Conservation (phyloP, 2,888 invertebrate species). For the Podabrus alpinus region DNA sequence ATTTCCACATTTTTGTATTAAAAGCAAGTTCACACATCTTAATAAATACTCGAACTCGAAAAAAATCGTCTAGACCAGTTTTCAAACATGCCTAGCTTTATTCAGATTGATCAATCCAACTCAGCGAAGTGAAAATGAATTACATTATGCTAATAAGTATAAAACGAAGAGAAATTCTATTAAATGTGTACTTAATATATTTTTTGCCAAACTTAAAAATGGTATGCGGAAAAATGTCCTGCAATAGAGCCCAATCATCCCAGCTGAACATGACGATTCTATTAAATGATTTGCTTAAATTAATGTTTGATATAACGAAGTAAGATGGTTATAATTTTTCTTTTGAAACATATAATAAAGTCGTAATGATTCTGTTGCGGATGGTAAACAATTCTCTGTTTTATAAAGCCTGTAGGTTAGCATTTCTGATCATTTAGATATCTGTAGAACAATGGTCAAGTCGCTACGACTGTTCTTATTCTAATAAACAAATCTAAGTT, state of each 20-base stretch:
- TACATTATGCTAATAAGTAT: neutral
- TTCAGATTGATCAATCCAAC: neutral
- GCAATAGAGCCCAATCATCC: neutral
- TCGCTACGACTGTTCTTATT: constrained; percentile 33
- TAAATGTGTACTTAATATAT: no score
- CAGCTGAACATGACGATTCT: neutral
- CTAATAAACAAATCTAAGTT: constrained; percentile 32
- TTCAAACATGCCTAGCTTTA: neutral
- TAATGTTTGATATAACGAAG: neutral
- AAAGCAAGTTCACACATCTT: neutral
- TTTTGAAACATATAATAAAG: constrained; percentile 28
- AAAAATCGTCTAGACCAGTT: neutral
- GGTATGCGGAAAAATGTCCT: neutral
- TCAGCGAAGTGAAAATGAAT: neutral
- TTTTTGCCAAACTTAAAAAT: no score
- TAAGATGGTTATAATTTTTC: neutral
- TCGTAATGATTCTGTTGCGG: constrained; percentile 33
- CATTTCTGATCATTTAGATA: constrained; percentile 33
- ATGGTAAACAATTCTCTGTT: constrained; percentile 27
- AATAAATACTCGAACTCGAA: neutral
- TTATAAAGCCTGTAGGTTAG: constrained; percentile 24
- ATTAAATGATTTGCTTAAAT: neutral
- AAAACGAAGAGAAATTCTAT: neutral
- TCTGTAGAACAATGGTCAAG: constrained; percentile 34
- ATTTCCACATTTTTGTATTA: neutral